Percentiles rank a stretch among this genome's conserved stretches.
phyloP scores from a whole-genome alignment of 2,113 vertebrate genomes.

The Callipepla squamata region DNA sequence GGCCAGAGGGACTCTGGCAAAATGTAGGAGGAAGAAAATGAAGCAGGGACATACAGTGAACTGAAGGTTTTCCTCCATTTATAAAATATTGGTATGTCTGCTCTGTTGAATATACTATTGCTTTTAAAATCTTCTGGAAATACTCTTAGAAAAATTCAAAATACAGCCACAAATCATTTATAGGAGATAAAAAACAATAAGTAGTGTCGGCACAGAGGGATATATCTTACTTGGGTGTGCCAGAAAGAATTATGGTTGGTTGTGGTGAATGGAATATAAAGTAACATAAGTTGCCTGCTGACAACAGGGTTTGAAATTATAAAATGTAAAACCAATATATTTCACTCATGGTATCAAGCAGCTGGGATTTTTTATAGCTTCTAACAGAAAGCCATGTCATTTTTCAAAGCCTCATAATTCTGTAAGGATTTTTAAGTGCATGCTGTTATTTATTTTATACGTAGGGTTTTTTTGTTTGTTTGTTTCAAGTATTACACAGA shows the following conservation, averaged over 20 bases:
- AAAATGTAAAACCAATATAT: slow-evolving; percentile 78
- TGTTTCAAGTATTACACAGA: slow-evolving; percentile 40
- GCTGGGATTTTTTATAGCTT: slow-evolving; percentile 71
- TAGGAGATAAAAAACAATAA: slow-evolving; percentile 79
- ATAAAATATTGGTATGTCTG: slow-evolving; percentile 53
- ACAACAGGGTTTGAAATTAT: slow-evolving; percentile 77
- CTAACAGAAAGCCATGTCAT: slow-evolving; percentile 49
- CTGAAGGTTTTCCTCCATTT: slow-evolving; percentile 55
- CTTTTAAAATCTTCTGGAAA: slow-evolving; percentile 76
- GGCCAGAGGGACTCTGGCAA: slow-evolving; percentile 3
- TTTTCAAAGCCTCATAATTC: slow-evolving; percentile 68
- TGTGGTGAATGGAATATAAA: slow-evolving; percentile 79
- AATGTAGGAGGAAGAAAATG: slow-evolving; percentile 55
- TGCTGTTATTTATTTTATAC: slow-evolving; percentile 58
- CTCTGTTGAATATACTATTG: slow-evolving; percentile 51
- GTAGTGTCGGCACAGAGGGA: slow-evolving; percentile 71
- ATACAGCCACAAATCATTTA: slow-evolving; percentile 77
- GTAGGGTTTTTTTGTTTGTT: slow-evolving; percentile 16
- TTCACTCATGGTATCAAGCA: slow-evolving; percentile 67
- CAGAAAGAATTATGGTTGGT: slow-evolving; percentile 74
- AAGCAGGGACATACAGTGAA: slow-evolving; percentile 29
- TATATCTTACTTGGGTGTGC: slow-evolving; percentile 75
- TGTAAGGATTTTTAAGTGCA: slow-evolving; percentile 53
- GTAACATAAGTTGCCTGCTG: slow-evolving; percentile 77
- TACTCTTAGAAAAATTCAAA: slow-evolving; percentile 75